phyloP scores from a whole-genome alignment of 1,140 invertebrate genomes.

The Ips nitidus region DNA sequence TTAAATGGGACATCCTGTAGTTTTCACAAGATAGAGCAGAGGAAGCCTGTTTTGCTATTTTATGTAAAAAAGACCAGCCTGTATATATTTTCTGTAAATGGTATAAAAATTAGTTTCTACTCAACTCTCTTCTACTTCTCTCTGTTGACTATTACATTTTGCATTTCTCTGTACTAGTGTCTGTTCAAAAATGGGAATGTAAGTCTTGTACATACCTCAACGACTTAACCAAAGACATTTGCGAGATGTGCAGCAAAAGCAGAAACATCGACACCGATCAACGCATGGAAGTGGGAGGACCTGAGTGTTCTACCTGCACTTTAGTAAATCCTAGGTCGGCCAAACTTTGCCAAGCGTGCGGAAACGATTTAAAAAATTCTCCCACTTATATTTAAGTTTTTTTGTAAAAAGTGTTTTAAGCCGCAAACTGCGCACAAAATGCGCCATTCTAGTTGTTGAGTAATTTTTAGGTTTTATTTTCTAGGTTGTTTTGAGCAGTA shows the following conservation, averaged over 20 bases:
- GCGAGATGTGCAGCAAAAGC: constrained; percentile 78
- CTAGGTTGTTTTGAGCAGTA: too few species aligned
- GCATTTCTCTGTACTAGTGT: too few species aligned
- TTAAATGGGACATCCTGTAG: too few species aligned
- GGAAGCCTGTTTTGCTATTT: too few species aligned
- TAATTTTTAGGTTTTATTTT: neutral
- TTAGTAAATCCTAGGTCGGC: constrained; percentile 73
- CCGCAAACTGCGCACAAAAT: constrained; percentile 7
- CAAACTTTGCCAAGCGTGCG: constrained; percentile 68
- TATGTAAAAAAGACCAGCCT: too few species aligned
- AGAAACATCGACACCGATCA: constrained; percentile 65
- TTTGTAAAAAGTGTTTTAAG: constrained; percentile 7
- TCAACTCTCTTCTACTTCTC: too few species aligned
- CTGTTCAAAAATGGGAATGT: constrained; percentile 63
- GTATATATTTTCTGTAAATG: too few species aligned
- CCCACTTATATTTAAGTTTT: constrained; percentile 57
- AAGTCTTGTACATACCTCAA: constrained; percentile 73
- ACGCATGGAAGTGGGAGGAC: constrained; percentile 71
- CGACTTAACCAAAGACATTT: constrained; percentile 58
- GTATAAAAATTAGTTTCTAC: too few species aligned
- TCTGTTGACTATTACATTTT: too few species aligned
- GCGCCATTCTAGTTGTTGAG: constrained; percentile 9
- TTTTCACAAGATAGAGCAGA: too few species aligned
- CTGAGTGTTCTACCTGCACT: constrained; percentile 77
- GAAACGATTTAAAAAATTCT: constrained; percentile 68